A percentile compares a stretch with the other conserved stretches of the same genome.
Evolutionary conservation across 2,797 vertebrate species (phyloP).

Genomic region (Steatocranus sp.): DNA sequence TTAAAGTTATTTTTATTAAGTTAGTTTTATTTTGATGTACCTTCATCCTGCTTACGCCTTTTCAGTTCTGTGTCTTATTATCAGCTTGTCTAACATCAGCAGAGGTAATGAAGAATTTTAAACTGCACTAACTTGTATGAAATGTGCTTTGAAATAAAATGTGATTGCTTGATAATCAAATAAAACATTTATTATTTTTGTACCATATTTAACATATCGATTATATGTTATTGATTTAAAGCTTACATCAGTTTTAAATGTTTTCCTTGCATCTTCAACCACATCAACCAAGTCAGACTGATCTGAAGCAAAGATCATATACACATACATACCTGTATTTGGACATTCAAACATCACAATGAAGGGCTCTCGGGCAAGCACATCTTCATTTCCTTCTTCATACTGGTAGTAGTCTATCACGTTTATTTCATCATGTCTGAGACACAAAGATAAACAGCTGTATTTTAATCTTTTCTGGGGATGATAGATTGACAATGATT

Average conservation of each 20-base stretch:
- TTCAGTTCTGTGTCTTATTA: background rate
- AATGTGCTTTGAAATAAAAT: background rate
- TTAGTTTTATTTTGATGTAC: background rate
- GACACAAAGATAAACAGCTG: background rate
- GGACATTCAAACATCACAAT: background rate
- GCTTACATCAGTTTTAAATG: background rate
- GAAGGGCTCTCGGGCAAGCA: background rate
- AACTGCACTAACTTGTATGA: background rate
- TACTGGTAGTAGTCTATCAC: accelerated
- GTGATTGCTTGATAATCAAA: background rate
- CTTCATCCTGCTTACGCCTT: background rate
- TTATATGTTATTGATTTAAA: background rate
- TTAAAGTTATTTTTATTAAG: accelerated
- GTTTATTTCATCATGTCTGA: background rate
- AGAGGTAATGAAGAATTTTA: background rate
- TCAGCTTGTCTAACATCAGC: background rate
- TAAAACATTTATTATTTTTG: background rate
- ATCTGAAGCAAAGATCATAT: background rate
- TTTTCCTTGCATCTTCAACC: background rate
- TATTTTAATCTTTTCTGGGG: background rate
- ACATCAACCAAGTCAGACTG: background rate
- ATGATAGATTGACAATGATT: background rate
- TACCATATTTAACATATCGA: background rate
- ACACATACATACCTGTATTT: background rate
- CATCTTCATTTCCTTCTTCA: background rate